A percentile compares a stretch with the other conserved stretches of the same genome.
Conservation (phyloP, 2,888 invertebrate genomes). For the Agrotis puta region DNA sequence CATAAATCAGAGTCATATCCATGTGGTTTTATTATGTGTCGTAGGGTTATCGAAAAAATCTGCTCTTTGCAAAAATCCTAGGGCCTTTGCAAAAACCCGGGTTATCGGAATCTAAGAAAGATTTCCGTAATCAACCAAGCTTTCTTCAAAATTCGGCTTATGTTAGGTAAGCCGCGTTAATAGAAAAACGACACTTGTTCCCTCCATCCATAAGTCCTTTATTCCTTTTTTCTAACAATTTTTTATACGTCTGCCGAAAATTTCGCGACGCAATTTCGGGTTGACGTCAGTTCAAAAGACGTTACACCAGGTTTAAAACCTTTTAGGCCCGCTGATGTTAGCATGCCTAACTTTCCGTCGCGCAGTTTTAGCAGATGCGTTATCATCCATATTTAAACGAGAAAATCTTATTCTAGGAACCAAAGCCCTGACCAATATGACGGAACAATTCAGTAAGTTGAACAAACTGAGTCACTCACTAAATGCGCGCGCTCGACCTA, state of each 20-base stretch:
- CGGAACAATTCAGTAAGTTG: conserved; percentile 96
- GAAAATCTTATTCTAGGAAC: conserved; percentile 90
- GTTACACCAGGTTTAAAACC: no score
- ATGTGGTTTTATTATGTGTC: conserved; percentile 8
- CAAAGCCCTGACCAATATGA: conserved; percentile 96
- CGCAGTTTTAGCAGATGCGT: not conserved
- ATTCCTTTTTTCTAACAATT: not conserved
- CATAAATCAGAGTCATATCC: not conserved
- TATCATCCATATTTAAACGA: no score
- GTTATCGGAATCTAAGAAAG: conserved; percentile 14
- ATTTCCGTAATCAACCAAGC: conserved; percentile 12
- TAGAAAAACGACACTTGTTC: not conserved
- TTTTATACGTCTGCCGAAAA: not conserved
- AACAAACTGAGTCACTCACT: conserved; percentile 93
- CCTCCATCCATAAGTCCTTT: not conserved
- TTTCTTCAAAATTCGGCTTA: conserved; percentile 25
- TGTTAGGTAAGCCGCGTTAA: conserved; percentile 30
- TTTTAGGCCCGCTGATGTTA: no score
- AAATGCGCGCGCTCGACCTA: conserved; percentile 90
- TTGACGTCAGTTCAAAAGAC: not conserved
- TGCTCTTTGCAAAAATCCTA: conserved; percentile 9
- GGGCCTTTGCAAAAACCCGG: conserved; percentile 15
- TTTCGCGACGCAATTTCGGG: not conserved
- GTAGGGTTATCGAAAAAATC: conserved; percentile 21
- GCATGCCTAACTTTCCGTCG: not conserved